Conservation (phyloP, 2,113 vertebrate genomes). For the Phoenicopterus ruber region DNA sequence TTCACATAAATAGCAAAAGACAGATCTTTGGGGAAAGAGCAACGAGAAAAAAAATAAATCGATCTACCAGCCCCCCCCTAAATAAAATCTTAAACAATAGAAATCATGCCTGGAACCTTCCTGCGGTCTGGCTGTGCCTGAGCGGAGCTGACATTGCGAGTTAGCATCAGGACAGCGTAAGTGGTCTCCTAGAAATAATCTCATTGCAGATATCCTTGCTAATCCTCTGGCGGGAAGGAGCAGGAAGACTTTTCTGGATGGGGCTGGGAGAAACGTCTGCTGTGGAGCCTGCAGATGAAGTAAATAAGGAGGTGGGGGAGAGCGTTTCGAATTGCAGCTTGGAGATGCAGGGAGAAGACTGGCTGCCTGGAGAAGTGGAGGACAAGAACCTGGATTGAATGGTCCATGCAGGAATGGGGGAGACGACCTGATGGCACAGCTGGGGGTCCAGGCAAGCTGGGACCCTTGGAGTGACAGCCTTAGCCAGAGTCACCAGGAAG, state of each 20-base stretch:
- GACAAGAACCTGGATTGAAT: rapidly evolving
- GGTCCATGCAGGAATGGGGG: neutral
- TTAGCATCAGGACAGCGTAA: neutral
- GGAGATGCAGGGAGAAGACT: neutral
- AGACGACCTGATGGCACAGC: neutral
- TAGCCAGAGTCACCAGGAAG: neutral
- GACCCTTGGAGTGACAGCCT: neutral
- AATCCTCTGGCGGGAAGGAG: neutral
- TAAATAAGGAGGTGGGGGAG: neutral
- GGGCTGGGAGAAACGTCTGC: neutral
- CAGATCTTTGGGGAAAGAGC: neutral
- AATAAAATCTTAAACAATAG: neutral
- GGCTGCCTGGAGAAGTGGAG: neutral
- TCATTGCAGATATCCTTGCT: neutral
- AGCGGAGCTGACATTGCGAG: neutral
- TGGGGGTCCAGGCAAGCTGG: neutral
- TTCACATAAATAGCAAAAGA: neutral
- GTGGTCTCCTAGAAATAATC: constrained; percentile 34
- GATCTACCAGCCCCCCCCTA: neutral
- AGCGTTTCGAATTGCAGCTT: rapidly evolving
- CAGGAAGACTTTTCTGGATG: neutral
- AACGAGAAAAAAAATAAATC: neutral
- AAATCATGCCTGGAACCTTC: neutral
- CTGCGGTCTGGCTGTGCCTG: neutral
- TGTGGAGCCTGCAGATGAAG: neutral